phyloP scores from a whole-genome alignment of 2,113 vertebrate genomes.

The Noctilio leporinus region DNA sequence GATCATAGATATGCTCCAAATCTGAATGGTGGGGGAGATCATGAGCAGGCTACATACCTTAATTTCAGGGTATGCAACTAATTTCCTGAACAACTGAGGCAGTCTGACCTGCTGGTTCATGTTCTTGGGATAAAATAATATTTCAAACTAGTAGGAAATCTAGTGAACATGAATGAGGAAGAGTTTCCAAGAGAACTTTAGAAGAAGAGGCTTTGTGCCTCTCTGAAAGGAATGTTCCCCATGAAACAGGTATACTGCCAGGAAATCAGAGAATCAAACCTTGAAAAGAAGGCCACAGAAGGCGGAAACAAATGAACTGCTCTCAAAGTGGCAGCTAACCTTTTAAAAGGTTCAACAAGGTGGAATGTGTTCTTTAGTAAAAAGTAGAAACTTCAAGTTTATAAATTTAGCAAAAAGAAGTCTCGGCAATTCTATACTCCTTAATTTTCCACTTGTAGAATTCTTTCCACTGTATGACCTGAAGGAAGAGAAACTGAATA shows the following conservation, averaged over 20 bases:
- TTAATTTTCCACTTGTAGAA: slow-evolving; percentile 13
- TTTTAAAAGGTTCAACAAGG: slow-evolving; percentile 42
- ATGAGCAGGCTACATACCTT: background rate
- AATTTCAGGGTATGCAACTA: background rate
- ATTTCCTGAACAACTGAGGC: background rate
- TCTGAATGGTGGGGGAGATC: background rate
- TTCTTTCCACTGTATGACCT: slow-evolving; percentile 5
- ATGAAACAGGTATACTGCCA: slow-evolving; percentile 36
- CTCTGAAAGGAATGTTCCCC: slow-evolving; percentile 36
- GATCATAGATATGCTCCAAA: background rate
- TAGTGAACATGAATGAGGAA: slow-evolving; percentile 41
- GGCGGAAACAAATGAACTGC: slow-evolving; percentile 6
- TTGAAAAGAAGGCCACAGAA: slow-evolving; percentile 28
- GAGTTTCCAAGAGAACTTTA: background rate
- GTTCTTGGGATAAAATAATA: slow-evolving; percentile 1
- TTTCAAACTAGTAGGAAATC: background rate
- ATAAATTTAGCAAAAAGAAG: slow-evolving; percentile 7
- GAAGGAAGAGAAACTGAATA: slow-evolving; percentile 41
- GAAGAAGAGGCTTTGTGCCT: slow-evolving; percentile 44
- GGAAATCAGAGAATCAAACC: slow-evolving; percentile 56
- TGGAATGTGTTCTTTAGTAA: slow-evolving; percentile 41
- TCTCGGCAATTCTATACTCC: slow-evolving; percentile 40
- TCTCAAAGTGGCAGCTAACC: slow-evolving; percentile 22
- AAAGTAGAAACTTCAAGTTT: slow-evolving; percentile 30
- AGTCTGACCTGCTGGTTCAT: background rate